These are phyloP conservation scores for Acyrthosiphon pisum DNA, from an alignment of 1,140 invertebrate genomes.

Conservation along the genomic window DNA sequence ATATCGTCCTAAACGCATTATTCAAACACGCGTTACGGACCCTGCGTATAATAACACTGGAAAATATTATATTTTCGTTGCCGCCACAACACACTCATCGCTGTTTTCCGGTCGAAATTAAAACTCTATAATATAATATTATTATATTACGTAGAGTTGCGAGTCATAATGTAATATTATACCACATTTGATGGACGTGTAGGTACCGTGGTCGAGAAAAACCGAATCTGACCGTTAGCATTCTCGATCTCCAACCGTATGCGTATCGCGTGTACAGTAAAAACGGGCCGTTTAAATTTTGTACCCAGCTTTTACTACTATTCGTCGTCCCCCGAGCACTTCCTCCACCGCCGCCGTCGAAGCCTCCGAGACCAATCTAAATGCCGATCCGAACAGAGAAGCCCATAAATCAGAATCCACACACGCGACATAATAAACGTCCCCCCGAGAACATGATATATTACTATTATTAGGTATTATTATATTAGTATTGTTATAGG, in stretches of 20 bases:
- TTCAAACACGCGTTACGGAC: neutral
- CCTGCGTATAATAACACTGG: neutral
- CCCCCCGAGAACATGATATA: neutral
- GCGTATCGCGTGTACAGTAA: neutral
- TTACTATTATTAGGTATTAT: no score
- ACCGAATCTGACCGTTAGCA: neutral
- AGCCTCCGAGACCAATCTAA: neutral
- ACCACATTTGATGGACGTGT: neutral
- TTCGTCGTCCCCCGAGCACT: neutral
- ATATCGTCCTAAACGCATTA: neutral
- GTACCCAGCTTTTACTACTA: neutral
- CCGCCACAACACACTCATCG: no score
- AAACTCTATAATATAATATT: neutral
- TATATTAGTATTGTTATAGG: neutral
- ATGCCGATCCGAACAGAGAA: conserved; percentile 4
- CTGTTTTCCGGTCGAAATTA: neutral
- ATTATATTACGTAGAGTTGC: neutral
- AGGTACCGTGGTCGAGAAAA: neutral
- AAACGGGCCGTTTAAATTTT: neutral
- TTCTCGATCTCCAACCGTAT: neutral
- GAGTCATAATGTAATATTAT: no score
- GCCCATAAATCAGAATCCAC: conserved; percentile 28
- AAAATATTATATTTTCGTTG: neutral
- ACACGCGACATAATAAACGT: neutral
- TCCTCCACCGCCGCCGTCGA: neutral